A percentile compares a stretch with the other conserved stretches of the same genome.
These are phyloP conservation scores for Drosophila melanica DNA, from an alignment of 1,140 invertebrate genomes.

Conservation along the genomic window DNA sequence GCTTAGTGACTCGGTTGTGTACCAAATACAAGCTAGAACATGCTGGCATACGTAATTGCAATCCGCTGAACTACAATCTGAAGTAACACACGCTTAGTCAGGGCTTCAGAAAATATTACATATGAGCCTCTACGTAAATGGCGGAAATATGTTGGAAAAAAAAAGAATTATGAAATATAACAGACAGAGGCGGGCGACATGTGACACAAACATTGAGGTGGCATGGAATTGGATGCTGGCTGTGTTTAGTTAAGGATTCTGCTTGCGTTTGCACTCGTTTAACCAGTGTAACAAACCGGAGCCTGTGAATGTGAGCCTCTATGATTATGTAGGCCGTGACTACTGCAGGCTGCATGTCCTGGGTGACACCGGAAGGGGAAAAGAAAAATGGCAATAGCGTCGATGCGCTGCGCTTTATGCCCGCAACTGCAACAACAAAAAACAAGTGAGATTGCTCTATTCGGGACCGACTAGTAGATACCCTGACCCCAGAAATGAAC, in stretches of 20 bases:
- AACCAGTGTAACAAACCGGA: slow-evolving; percentile 11
- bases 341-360: slow-evolving; percentile 3
- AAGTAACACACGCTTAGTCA: slow-evolving; percentile 16
- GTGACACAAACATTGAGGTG: slow-evolving; percentile 1
- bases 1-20: slow-evolving; percentile 7
- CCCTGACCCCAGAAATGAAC: too few relatives aligned
- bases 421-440: not conserved
- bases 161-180: slow-evolving; percentile 2
- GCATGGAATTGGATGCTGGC: slow-evolving; percentile 8
- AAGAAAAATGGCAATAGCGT: not conserved
- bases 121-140: not conserved
- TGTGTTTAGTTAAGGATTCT: slow-evolving; percentile 30
- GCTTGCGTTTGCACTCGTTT: slow-evolving; percentile 27
- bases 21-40: slow-evolving; percentile 10
- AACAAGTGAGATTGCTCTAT: too few relatives aligned
- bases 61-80: slow-evolving; percentile 1
- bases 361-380: not conserved
- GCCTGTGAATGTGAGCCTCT: not conserved
- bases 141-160: not conserved
- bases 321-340: slow-evolving; percentile 2
- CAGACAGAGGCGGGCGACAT: not conserved
- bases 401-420: not conserved
- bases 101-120: slow-evolving; percentile 6
- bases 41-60: slow-evolving; percentile 18
- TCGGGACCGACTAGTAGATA: too few relatives aligned